Percentiles rank a stretch among this genome's conserved stretches.
These are phyloP conservation scores for Maniola hyperantus DNA, from an alignment of 2,888 invertebrate species.

Conservation along the genomic window DNA sequence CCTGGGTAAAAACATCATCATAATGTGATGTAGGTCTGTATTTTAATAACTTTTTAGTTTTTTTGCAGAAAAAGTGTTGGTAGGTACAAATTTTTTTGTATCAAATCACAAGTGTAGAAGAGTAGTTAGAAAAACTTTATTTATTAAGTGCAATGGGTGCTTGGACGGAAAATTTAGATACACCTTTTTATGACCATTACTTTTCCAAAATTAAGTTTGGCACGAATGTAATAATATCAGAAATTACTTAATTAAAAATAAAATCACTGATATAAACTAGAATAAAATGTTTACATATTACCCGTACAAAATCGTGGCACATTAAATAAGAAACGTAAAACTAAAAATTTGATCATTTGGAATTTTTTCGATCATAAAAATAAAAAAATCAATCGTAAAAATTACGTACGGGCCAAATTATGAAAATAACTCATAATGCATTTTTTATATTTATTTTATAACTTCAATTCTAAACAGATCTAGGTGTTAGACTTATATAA, in stretches of 20 bases:
- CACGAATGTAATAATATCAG: neutral
- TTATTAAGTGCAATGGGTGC: constrained; percentile 30
- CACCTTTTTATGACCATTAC: constrained; percentile 25
- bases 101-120: constrained; percentile 11
- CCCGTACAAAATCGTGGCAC: constrained; percentile 77
- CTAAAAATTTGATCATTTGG: constrained; percentile 36
- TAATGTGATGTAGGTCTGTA: neutral
- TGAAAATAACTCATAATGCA: constrained; percentile 30
- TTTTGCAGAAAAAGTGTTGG: constrained; percentile 38
- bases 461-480: constrained; percentile 60
- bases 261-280: constrained; percentile 46
- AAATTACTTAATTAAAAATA: constrained; percentile 28
- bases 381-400: constrained; percentile 40
- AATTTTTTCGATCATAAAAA: constrained; percentile 37
- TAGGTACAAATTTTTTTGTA: constrained; percentile 1
- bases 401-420: constrained; percentile 41
- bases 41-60: neutral
- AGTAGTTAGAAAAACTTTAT: constrained; percentile 7
- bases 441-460: constrained; percentile 16
- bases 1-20: no score
- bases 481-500: constrained; percentile 51
- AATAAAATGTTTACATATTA: constrained; percentile 49
- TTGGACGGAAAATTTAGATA: constrained; percentile 41
- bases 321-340: constrained; percentile 54
- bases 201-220: neutral